These are phyloP conservation scores for Patagioenas fasciata DNA, from an alignment of 2,113 vertebrate genomes.

Conservation along the genomic window DNA sequence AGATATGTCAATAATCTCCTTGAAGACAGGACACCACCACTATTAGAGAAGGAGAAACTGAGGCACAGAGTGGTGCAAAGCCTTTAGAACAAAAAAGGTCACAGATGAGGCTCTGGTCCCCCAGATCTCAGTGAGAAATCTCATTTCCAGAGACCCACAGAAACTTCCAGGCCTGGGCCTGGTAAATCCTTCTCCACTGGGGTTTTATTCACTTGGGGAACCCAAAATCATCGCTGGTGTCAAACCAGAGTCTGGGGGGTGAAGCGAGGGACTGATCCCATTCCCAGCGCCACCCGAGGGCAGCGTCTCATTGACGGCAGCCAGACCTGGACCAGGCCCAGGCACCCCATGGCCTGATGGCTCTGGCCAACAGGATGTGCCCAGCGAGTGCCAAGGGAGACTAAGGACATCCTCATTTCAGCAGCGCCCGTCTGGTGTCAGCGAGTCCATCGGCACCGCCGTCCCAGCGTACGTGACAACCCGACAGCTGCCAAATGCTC, in stretches of 20 bases:
- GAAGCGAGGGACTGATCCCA: background rate
- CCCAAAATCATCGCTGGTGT: background rate
- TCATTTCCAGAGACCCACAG: background rate
- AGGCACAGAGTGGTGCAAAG: background rate
- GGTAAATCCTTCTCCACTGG: background rate
- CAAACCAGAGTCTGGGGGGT: background rate
- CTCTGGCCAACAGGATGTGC: slow-evolving; percentile 8
- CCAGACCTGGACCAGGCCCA: slow-evolving; percentile 26
- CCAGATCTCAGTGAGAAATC: background rate
- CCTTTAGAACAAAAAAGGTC: background rate
- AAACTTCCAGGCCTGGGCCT: background rate
- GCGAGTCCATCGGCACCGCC: slow-evolving; percentile 29
- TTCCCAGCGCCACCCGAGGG: slow-evolving; percentile 7
- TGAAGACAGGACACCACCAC: background rate
- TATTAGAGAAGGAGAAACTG: background rate
- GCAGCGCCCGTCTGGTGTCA: slow-evolving; percentile 43
- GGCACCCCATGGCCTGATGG: background rate
- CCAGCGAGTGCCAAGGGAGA: slow-evolving; percentile 38
- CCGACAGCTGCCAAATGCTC: slow-evolving; percentile 60
- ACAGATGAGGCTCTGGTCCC: background rate
- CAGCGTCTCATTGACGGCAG: background rate
- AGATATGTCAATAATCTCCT: background rate
- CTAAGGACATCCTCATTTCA: slow-evolving; percentile 8
- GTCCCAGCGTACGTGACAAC: slow-evolving; percentile 19
- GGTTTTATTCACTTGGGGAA: background rate